These are phyloP conservation scores for Muntiacus reevesi DNA, from an alignment of 2,113 vertebrate genomes.

Conservation along the genomic window DNA sequence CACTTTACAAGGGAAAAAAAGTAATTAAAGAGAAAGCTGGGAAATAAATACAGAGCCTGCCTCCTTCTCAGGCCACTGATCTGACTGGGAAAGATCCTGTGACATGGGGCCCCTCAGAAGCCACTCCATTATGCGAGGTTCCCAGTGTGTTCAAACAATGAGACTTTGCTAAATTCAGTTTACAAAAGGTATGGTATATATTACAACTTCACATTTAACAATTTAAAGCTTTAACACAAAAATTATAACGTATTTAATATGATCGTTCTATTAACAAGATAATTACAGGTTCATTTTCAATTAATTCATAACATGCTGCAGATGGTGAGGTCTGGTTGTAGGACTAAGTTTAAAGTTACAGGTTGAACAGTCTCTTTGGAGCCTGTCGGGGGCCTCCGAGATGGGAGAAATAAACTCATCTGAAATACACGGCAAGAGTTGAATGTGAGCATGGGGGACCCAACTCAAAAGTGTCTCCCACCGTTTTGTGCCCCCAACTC, in stretches of 20 bases:
- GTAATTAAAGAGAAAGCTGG: neutral
- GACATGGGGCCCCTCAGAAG: neutral
- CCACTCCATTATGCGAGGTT: neutral
- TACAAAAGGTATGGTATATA: neutral
- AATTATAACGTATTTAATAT: constrained; percentile 62
- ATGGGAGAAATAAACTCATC: neutral
- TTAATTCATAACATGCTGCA: constrained; percentile 64
- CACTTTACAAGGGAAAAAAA: neutral
- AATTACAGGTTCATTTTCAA: constrained; percentile 67
- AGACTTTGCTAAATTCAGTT: neutral
- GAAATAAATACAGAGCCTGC: neutral
- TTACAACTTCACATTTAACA: constrained; percentile 42
- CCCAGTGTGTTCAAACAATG: neutral
- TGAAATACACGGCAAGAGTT: neutral
- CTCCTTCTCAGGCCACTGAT: neutral
- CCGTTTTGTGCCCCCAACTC: fast-evolving
- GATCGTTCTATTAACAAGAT: constrained; percentile 64
- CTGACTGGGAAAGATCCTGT: neutral
- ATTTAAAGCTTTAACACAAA: constrained; percentile 62
- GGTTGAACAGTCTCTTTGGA: neutral
- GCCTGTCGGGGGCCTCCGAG: neutral
- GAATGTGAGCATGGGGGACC: neutral
- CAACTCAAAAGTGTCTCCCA: neutral
- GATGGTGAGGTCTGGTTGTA: constrained; percentile 47
- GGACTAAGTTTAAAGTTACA: neutral